A percentile compares a stretch with the other conserved stretches of the same genome.
Conservation (phyloP, 35 echinoderm and acorn worm genomes). For the Eucidaris tribuloides region DNA sequence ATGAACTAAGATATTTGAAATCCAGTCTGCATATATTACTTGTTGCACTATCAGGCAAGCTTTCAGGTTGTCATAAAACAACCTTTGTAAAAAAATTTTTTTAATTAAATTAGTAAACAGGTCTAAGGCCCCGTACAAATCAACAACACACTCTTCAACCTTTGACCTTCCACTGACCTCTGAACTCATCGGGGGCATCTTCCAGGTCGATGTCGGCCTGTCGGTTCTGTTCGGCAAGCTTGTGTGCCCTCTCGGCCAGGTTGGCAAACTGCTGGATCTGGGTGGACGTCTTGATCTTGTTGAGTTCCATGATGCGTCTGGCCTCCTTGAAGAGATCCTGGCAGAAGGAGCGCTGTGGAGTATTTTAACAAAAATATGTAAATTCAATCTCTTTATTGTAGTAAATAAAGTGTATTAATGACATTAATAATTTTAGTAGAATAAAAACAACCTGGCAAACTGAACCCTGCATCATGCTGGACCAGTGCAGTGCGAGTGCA, state of each 20-base stretch:
- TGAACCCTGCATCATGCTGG: no score
- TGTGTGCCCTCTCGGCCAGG: slow-evolving; percentile 43
- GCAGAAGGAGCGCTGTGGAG: slow-evolving; percentile 83
- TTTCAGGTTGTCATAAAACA: no score
- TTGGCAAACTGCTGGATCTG: slow-evolving; percentile 65
- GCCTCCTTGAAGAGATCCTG: slow-evolving; percentile 74
- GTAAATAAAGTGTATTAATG: no score
- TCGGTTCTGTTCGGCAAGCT: slow-evolving; percentile 49
- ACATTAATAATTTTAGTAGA: no score
- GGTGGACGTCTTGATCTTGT: slow-evolving; percentile 43
- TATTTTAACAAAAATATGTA: no score
- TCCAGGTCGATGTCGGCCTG: slow-evolving; percentile 78
- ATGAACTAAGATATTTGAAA: no score
- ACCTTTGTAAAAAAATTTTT: background rate
- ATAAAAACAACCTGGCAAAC: no score
- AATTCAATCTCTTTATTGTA: no score
- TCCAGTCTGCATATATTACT: no score
- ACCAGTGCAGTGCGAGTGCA: no score
- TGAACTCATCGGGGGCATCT: slow-evolving; percentile 99
- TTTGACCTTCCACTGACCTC: slow-evolving; percentile 71
- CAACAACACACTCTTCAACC: background rate
- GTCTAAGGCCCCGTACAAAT: background rate
- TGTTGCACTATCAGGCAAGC: no score
- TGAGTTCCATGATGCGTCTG: slow-evolving; percentile 40
- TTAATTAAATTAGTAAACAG: background rate